Evolutionary conservation across 2,888 invertebrate genomes (phyloP), one percentile per base, ranked within the genome.

Genomic region (Oscheius sp.): DNA sequence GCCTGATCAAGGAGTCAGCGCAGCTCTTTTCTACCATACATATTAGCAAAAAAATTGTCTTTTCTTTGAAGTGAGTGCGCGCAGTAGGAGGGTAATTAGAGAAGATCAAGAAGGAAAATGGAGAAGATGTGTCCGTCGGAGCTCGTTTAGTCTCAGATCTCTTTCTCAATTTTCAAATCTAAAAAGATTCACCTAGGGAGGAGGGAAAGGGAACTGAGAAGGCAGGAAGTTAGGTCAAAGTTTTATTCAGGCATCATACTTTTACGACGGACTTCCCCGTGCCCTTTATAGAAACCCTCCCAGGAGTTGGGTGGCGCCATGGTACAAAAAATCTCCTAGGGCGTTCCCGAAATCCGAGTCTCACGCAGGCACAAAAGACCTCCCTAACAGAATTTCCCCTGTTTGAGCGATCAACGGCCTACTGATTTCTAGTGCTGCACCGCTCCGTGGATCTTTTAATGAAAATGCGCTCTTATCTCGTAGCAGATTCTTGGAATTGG

Each of bases 91-190:
- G 32, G 63, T 63, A 63, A 63, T 63, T 63, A 63, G 63, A 63
- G 63, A 63, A 63, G 60, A 60, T 60, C 60, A 60, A 60, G 37
- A 29, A 29, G 37, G 60, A 60, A 60, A 60, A 60, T 33, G 35
- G 60, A 60, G 60, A 60, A 60, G 33, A 33, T 21, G n/a, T 29
- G n/a, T 53, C 53, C 53, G 53, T 21, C 53, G 53, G 37, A 60
- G 60, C 60, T 60, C 35, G 60, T 29, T 60, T 60, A 60, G 32
- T 37, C 60, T 13, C 35, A 33, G 60, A 60, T n/a, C 60, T 60
- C 60, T 60, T 33, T 60, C 60, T 60, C n/a, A 42, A 42, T 42
- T 42, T 42, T 42, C 42, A 42, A 7, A 42, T 42, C 42, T 42
- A 42, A 42, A 42, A 3, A 42, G 42, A 53, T 53, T 53, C 53